phyloP scores from a whole-genome alignment of 2,888 invertebrate genomes.

The Amphimallon solstitiale region DNA sequence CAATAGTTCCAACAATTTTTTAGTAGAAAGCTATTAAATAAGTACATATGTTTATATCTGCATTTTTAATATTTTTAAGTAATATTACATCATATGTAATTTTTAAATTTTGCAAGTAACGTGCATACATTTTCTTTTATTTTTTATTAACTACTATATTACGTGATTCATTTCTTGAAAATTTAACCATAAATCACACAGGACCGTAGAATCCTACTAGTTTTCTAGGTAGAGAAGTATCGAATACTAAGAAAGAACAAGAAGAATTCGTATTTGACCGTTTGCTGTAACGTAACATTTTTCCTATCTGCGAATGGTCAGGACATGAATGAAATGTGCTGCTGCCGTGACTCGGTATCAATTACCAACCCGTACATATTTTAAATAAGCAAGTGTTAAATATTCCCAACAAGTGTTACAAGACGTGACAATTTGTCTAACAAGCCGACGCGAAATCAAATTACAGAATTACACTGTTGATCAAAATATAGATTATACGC shows the following conservation, averaged over 20 bases:
- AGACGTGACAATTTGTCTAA: slow-evolving; percentile 21
- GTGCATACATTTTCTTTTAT: no score
- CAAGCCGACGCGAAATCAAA: slow-evolving; percentile 20
- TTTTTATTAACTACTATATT: not conserved
- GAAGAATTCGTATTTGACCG: slow-evolving; percentile 30
- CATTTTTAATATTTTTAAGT: not conserved
- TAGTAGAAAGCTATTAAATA: no score
- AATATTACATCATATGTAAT: not conserved
- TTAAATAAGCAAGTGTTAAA: slow-evolving; percentile 24
- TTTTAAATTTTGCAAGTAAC: not conserved
- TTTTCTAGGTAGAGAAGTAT: slow-evolving; percentile 30
- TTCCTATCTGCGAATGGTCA: slow-evolving; percentile 19
- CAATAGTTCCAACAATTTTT: no score
- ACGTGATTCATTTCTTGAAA: slow-evolving; percentile 5
- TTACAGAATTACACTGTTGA: slow-evolving; percentile 4
- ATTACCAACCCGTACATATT: slow-evolving; percentile 20
- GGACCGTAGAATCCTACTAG: not conserved
- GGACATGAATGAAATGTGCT: slow-evolving; percentile 35
- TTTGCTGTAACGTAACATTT: slow-evolving; percentile 21
- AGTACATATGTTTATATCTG: no score
- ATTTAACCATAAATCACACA: not conserved
- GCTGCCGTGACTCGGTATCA: slow-evolving; percentile 13
- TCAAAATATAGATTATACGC: no score
- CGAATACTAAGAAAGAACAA: slow-evolving; percentile 28
- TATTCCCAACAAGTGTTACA: slow-evolving; percentile 24